Evolutionary conservation across 2,797 vertebrate species (phyloP).

Genomic region (Crenichthys baileyi): DNA sequence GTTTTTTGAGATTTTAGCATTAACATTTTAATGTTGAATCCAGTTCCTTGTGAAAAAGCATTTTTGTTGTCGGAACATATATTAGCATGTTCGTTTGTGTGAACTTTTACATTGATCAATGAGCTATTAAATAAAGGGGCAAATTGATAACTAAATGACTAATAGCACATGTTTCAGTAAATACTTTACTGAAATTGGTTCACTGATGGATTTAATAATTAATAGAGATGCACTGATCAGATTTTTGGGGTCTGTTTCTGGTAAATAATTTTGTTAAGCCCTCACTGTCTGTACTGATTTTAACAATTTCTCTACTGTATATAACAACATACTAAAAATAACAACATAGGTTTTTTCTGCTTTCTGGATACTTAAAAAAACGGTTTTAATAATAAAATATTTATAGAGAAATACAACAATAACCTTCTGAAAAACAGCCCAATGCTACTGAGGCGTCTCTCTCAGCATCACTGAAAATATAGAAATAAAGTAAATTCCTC

Average conservation of each 20-base stretch:
- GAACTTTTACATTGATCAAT: background rate
- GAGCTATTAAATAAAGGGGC: background rate
- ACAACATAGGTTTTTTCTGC: background rate
- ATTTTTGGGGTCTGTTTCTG: background rate
- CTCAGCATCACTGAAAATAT: no score
- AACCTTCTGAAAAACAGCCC: no score
- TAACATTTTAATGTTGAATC: background rate
- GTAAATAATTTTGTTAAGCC: background rate
- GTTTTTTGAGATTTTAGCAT: background rate
- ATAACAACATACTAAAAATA: background rate
- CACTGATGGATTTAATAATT: background rate
- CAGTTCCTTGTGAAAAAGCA: background rate
- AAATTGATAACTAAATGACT: background rate
- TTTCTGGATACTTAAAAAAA: background rate
- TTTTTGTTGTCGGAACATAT: background rate
- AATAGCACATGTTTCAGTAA: background rate
- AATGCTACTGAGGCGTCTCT: no score
- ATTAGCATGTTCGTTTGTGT: background rate
- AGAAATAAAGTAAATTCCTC: no score
- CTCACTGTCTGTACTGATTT: no score
- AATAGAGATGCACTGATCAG: background rate
- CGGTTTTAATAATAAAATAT: background rate
- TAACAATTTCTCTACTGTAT: background rate
- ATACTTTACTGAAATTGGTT: background rate
- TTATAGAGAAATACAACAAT: background rate